phyloP scores from a whole-genome alignment of 1,140 invertebrate species.

The Cyclina sinensis region DNA sequence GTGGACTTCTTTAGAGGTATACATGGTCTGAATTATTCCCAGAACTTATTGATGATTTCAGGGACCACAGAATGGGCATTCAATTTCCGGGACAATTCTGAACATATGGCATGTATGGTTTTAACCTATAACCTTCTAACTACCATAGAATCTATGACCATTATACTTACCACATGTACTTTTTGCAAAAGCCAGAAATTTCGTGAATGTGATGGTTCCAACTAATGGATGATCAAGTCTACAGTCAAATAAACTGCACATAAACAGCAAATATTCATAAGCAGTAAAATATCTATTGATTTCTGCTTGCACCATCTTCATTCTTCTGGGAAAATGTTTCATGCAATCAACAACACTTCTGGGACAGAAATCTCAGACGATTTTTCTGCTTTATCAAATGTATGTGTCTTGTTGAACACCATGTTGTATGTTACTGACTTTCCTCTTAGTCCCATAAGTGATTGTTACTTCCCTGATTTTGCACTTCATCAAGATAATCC shows the following conservation, averaged over 20 bases:
- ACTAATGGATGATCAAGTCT: neutral
- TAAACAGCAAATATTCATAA: neutral
- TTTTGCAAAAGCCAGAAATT: too few species aligned
- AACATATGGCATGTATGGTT: too few species aligned
- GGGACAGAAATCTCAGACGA: neutral
- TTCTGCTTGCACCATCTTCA: neutral
- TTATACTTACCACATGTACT: too few species aligned
- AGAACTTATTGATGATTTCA: too few species aligned
- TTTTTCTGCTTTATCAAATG: slow-evolving; percentile 26
- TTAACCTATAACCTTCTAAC: too few species aligned
- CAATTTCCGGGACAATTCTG: too few species aligned
- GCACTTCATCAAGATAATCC: too few species aligned
- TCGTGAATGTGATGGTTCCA: too few species aligned
- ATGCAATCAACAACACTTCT: neutral
- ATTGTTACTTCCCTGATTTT: slow-evolving; percentile 14
- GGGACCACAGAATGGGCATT: too few species aligned
- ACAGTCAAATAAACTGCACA: neutral
- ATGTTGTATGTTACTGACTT: neutral
- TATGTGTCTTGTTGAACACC: neutral
- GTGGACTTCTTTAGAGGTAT: too few species aligned
- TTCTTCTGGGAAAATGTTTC: neutral
- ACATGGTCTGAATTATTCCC: too few species aligned
- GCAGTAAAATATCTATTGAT: neutral
- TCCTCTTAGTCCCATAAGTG: slow-evolving; percentile 7
- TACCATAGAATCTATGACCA: too few species aligned